phyloP scores from a whole-genome alignment of 2,113 vertebrate species.

The Manacus vitellinus region DNA sequence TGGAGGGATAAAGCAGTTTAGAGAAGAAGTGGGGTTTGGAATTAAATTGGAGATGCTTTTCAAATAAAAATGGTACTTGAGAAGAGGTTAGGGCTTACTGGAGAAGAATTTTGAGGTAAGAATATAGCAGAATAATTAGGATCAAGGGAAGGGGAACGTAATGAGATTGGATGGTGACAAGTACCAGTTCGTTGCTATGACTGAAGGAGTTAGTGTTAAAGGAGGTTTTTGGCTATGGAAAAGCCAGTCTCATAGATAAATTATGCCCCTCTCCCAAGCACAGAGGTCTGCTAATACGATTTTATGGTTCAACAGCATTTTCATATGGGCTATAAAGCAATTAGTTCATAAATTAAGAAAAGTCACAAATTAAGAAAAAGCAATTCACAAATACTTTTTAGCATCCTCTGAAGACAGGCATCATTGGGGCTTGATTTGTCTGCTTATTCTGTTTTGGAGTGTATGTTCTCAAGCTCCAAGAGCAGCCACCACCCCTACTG shows the following conservation, averaged over 20 bases:
- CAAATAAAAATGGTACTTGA: not conserved
- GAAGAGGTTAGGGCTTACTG: not conserved
- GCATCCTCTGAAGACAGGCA: not conserved
- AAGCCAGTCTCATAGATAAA: not conserved
- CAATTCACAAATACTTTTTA: not conserved
- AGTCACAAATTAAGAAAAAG: not conserved
- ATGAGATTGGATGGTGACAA: conserved; percentile 19
- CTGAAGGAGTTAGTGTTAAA: not conserved
- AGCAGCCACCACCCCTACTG: not conserved
- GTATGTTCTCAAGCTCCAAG: fast-evolving
- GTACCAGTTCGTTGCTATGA: not conserved
- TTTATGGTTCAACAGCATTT: not conserved
- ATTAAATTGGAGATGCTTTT: conserved; percentile 26
- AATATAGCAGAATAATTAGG: conserved; percentile 26
- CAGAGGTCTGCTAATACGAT: not conserved
- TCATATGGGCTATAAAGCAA: not conserved
- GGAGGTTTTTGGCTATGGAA: not conserved
- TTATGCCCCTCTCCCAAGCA: not conserved
- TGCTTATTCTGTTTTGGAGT: not conserved
- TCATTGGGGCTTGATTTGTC: not conserved
- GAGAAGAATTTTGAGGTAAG: conserved; percentile 10
- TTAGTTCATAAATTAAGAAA: not conserved
- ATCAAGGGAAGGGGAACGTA: conserved; percentile 38
- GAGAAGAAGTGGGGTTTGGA: not conserved
- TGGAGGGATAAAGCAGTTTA: not conserved